Percentiles rank a stretch among this genome's conserved stretches.
phyloP scores from a whole-genome alignment of 2,113 vertebrate species.

The Petaurus breviceps region DNA sequence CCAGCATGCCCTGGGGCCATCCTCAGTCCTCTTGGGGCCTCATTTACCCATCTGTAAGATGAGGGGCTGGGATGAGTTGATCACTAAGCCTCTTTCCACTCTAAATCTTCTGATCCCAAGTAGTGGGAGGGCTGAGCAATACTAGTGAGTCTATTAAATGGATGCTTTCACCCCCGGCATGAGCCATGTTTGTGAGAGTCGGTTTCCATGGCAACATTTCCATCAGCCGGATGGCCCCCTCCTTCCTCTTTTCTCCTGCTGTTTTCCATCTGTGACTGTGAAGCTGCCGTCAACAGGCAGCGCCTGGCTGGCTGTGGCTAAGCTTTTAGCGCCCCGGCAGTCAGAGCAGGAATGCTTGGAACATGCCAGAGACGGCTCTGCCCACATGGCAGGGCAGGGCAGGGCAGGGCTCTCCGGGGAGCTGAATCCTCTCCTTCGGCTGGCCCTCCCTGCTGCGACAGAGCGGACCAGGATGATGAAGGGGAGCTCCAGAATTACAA shows the following conservation, averaged over 20 bases:
- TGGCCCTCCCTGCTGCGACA: background rate
- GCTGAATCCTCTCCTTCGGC: background rate
- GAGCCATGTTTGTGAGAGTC: background rate
- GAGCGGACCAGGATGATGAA: background rate
- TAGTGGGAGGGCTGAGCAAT: background rate
- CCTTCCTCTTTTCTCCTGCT: slow-evolving; percentile 44
- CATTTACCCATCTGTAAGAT: background rate
- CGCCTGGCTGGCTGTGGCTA: slow-evolving; percentile 63
- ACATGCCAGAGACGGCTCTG: slow-evolving; percentile 23
- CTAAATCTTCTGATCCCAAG: background rate
- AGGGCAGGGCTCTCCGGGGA: background rate
- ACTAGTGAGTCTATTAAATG: background rate
- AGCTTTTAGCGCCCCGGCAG: slow-evolving; percentile 55
- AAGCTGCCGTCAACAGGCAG: slow-evolving; percentile 56
- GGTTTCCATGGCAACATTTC: slow-evolving; percentile 58
- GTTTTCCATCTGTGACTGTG: slow-evolving; percentile 55
- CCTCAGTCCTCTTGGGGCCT: background rate
- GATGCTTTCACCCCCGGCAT: slow-evolving; percentile 44
- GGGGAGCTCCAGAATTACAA: background rate
- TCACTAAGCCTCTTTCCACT: background rate
- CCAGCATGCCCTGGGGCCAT: background rate
- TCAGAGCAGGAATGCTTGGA: slow-evolving; percentile 38
- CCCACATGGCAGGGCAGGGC: background rate
- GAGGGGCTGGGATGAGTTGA: background rate
- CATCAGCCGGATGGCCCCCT: slow-evolving; percentile 26